Conservation (phyloP, 1,140 invertebrate species). For the Vanessa tameamea region DNA sequence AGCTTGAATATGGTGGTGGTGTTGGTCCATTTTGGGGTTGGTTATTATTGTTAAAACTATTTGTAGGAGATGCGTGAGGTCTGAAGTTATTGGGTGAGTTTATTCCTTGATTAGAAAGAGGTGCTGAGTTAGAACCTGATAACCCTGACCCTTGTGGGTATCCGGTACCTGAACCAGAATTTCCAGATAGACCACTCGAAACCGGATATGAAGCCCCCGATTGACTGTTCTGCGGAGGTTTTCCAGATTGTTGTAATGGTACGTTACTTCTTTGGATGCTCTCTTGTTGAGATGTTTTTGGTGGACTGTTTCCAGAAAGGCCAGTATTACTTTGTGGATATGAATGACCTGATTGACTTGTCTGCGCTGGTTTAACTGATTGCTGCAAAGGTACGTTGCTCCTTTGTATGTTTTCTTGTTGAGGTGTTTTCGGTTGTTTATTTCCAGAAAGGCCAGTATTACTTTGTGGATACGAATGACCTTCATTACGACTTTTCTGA, state of each 20-base stretch:
- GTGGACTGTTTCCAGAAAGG: slow-evolving; percentile 48
- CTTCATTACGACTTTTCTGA: slow-evolving; percentile 57
- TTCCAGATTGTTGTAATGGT: slow-evolving; percentile 38
- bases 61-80: slow-evolving; percentile 38
- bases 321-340: slow-evolving; percentile 59
- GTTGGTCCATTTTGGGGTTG: slow-evolving; percentile 46
- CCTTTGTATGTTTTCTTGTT: slow-evolving; percentile 62
- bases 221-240: slow-evolving; percentile 33
- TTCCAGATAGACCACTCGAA: slow-evolving; percentile 41
- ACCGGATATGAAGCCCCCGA: slow-evolving; percentile 23
- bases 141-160: slow-evolving; percentile 49
- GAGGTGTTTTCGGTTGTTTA: slow-evolving; percentile 51
- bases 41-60: slow-evolving; percentile 43
- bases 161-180: slow-evolving; percentile 28
- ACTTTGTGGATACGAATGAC: slow-evolving; percentile 72
- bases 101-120: slow-evolving; percentile 43
- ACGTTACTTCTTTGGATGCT: slow-evolving; percentile 59
- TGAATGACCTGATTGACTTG: slow-evolving; percentile 52
- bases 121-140: slow-evolving; percentile 47
- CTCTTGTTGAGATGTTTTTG: slow-evolving; percentile 58
- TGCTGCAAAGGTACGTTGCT: slow-evolving; percentile 53
- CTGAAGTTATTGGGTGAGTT: slow-evolving; percentile 40
- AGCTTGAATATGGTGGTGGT: slow-evolving; percentile 55
- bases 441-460: slow-evolving; percentile 67
- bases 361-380: slow-evolving; percentile 30